Base-by-base conservation (phyloP, 1,140 invertebrate genomes). In the Arion vulgaris region DNA sequence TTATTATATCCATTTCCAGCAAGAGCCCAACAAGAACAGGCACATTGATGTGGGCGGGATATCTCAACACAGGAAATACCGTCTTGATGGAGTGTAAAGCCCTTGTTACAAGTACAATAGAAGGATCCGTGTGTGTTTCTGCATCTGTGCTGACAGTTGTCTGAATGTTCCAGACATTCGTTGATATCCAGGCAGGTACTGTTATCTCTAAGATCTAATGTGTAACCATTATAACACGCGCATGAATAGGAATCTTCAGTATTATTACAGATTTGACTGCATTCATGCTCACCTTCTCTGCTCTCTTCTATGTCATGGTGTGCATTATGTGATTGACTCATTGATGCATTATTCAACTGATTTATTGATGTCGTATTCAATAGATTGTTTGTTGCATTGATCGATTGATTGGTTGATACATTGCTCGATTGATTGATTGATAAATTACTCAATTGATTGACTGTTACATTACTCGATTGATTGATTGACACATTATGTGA, bases 71-170 rank as follows among this genome's bases (percentile, higher is more conserved):
- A 87, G 0, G 77, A 86, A 23, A 74, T 80, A 45, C 83, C 51
- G 82, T 88, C 84, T 45, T 83, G 71, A 38, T 81, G 73, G 0
- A 88, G 85, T 53, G 28, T 36, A 75, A 78, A 88, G 0, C 87
- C 87, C 34, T 45, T 32, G 23, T 72, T 34, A 83, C 87, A 88
- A n/a, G 28, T 26, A 62, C 87, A 88, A 28, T 51, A 41, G 82
- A 81, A 89, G 51, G 79, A 79, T 0, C 89, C 89, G 26, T 79
- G 72, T n/a, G 26, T 39, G 26, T 72, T 72, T 1, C 9, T 28
- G 38, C 71, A 72, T 19, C 1, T 41, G 36, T 72, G 71, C 23
- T 72, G 17, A 28, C 71, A 72, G n/a, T 11, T 41, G 19, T 45
- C 1, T 39, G 36, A 1, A 32, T 26, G 4, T 41, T 39, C 23